Base-by-base conservation (phyloP, 2,113 vertebrate species). In the Cromileptes altivelis region DNA sequence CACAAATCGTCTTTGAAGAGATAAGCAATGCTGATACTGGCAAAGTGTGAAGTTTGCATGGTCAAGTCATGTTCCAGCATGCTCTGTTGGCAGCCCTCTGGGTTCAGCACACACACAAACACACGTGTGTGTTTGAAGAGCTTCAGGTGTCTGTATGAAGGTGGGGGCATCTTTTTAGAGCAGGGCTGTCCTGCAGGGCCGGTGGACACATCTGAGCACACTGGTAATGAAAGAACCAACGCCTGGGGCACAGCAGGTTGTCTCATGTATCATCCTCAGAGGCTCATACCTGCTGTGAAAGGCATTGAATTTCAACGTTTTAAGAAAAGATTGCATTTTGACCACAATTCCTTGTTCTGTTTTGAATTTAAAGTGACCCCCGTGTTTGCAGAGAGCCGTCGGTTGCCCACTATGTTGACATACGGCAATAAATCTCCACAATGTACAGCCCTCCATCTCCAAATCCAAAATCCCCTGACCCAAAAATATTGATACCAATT, bases 61-160 rank as follows among this genome's bases (percentile, higher is more conserved):
- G 57, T 76, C 25, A 52, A 70, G 65, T 85, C 91, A 42, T 81
- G 90, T 82, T 72, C 61, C 84, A 69, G 49, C 91, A 78, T 72
- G 89, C 60, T 85, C 68, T 65, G 65, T 42, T 85, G 84, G 60
- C 60, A 84, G 64, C 50, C 67, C 79, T 82, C 53, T 21, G 69
- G 83, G 63, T 70, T 61, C 21, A 78, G 23, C 49, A 42, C 55
- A n/a, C 15, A 12, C 74, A 50, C 21, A 73, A 25, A 58, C 37
- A 42, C 37, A 5, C 5, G 23, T 21, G 49, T 69, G 67, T 42
- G 63, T 76, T 82, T 73, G 42, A 85, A 33, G 45, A 82, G 42
- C 33, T 78, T 56, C n/a, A 81, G 57, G 63, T 37, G 42, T 63
- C 21, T 74, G 49, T n/a, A 4, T 55, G 14, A 21, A 47, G 25